These are phyloP conservation scores for Nesospiza acunhae DNA, from an alignment of 2,113 vertebrate genomes.

Conservation along the genomic window DNA sequence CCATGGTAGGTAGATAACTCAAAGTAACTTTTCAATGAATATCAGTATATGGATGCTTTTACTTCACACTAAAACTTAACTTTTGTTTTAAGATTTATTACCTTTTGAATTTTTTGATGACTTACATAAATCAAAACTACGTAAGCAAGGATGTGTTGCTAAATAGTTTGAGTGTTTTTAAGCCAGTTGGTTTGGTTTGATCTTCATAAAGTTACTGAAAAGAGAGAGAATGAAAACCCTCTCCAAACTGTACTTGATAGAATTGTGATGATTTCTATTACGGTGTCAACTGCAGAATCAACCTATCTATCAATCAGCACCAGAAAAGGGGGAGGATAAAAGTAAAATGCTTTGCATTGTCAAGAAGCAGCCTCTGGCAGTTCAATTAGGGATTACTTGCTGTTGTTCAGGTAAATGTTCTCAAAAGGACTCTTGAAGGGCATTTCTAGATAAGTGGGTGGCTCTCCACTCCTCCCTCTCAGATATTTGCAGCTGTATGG, in stretches of 20 bases:
- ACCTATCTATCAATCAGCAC: slow-evolving; percentile 23
- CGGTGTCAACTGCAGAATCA: slow-evolving; percentile 58
- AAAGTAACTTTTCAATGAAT: not conserved
- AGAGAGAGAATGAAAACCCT: not conserved
- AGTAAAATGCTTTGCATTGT: slow-evolving; percentile 59
- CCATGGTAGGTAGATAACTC: not conserved
- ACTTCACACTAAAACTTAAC: not conserved
- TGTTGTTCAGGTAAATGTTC: slow-evolving; percentile 55
- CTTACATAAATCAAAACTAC: not conserved
- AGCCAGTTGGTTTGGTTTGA: not conserved
- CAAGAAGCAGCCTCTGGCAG: slow-evolving; percentile 60
- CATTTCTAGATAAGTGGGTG: slow-evolving; percentile 4
- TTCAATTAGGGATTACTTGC: slow-evolving; percentile 61
- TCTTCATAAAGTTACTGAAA: not conserved
- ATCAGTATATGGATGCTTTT: not conserved
- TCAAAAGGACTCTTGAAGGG: slow-evolving; percentile 28
- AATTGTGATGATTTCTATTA: slow-evolving; percentile 61
- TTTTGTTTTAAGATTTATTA: not conserved
- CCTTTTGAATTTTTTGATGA: not conserved
- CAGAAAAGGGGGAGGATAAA: not conserved
- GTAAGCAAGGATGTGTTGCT: not conserved
- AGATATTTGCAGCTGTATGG: not conserved
- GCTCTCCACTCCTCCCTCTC: not conserved
- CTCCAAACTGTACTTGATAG: not conserved
- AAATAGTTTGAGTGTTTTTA: not conserved